These are phyloP conservation scores for Antheraea pernyi DNA, from an alignment of 1,140 invertebrate species.

Conservation along the genomic window DNA sequence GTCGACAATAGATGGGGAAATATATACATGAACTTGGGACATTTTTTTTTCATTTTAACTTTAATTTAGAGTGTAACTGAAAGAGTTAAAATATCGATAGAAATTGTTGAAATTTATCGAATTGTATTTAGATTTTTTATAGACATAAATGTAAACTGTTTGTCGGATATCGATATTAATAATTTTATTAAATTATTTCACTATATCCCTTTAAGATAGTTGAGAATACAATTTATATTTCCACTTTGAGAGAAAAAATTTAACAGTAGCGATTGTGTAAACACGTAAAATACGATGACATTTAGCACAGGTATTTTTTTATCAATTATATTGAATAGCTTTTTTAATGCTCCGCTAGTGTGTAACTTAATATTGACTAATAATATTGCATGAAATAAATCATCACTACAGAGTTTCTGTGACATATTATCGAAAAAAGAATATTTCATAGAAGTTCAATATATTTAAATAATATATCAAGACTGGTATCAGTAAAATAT, in stretches of 20 bases:
- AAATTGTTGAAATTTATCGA: background rate
- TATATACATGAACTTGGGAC: no score
- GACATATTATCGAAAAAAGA: background rate
- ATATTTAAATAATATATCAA: no score
- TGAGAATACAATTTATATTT: background rate
- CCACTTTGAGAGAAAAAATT: background rate
- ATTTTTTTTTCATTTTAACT: background rate
- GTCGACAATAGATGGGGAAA: no score
- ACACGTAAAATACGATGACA: background rate
- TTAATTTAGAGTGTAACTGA: background rate
- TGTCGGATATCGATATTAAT: no score
- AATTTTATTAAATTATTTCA: background rate
- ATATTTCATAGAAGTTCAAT: background rate
- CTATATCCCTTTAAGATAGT: background rate
- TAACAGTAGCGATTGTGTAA: background rate
- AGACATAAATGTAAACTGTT: no score
- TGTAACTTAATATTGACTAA: background rate
- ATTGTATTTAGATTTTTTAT: background rate
- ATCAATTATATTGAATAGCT: background rate
- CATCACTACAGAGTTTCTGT: background rate
- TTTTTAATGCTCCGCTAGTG: background rate
- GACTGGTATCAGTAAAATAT: no score
- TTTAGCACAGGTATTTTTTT: background rate
- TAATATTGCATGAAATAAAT: background rate
- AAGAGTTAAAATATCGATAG: background rate